A percentile compares a stretch with the other conserved stretches of the same genome.
Evolutionary conservation across 2,888 invertebrate species (phyloP).

Genomic region (Trichogramma evanescens): DNA sequence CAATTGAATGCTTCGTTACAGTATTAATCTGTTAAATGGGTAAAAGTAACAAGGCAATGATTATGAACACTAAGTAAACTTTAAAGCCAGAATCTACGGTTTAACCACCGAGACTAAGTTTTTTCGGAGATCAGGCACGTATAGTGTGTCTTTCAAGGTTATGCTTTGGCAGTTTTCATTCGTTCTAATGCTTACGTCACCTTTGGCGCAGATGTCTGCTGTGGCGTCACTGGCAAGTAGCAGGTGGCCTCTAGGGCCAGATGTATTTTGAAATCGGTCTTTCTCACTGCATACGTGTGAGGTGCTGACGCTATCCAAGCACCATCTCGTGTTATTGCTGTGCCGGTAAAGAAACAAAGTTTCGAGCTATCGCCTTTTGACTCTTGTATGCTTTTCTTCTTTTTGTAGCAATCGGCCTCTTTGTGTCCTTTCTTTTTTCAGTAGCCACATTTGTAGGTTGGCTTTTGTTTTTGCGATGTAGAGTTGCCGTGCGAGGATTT

Average conservation of each 20-base stretch:
- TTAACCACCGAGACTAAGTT: no score
- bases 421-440: slow-evolving; percentile 9
- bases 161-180: background rate
- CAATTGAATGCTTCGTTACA: no score
- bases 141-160: slow-evolving; percentile 15
- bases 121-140: slow-evolving; percentile 14
- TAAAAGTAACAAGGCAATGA: no score
- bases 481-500: no score
- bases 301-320: background rate
- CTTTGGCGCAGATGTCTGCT: background rate
- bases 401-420: slow-evolving; percentile 2
- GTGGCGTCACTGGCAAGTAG: background rate
- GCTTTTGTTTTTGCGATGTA: background rate
- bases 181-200: background rate
- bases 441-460: slow-evolving; percentile 9
- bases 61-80: no score
- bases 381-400: background rate
- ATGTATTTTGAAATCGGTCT: background rate
- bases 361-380: background rate
- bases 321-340: background rate
- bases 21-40: no score
- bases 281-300: background rate
- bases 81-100: no score
- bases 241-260: background rate
- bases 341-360: background rate